Evolutionary conservation across 1,140 invertebrate genomes (phyloP), one percentile per base, ranked within the genome.

Genomic region (Lasioglossum baleicum): DNA sequence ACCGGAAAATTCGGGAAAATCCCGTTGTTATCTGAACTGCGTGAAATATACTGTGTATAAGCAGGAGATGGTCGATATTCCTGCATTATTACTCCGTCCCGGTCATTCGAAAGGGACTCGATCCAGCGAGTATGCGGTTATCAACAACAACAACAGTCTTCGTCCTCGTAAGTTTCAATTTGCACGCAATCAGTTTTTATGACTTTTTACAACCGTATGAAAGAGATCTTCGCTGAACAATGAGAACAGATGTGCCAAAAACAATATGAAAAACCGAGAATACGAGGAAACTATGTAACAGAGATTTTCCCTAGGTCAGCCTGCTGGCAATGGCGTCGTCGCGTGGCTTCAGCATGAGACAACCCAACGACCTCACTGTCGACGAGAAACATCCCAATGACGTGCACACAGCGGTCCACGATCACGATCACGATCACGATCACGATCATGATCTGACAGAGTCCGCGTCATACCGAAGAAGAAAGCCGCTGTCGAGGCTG

Each of bases 121-220:
- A 15, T 51, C 13, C 22, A 15, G 0, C 11, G 15, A 48, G 6
- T 6, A 80, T 73, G 77, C 8, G 6, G 51, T n/a, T 17, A 7
- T n/a, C n/a, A 20, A 71, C 6, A 15, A 22, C n/a, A 20, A 71
- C 6, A 15, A 22, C 44, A 17, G n/a, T 64, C 5, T 22, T 51
- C 35, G 10, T 80, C 13, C 22, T 82, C 40, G 84, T 84, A 51
- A 84, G 80, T 80, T 71, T 15, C 15, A 22, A n/a, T 2, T 31
- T 22, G 58, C 8, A 60, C 44, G 44, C 44, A 7, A 44, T 7
- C 8, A 8, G 7, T 2, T 44, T 48, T 13, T 11, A 3, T 11
- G 1, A 10, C 5, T 35, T 35, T 35, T 35, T 35, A 5, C 35
- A 51, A 51, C 15, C 4, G 15, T 51, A 13, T 15, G 13, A 53